Evolutionary conservation across 2,888 invertebrate genomes (phyloP), one percentile per base, ranked within the genome.

Genomic region (Drosophila prolongata): DNA sequence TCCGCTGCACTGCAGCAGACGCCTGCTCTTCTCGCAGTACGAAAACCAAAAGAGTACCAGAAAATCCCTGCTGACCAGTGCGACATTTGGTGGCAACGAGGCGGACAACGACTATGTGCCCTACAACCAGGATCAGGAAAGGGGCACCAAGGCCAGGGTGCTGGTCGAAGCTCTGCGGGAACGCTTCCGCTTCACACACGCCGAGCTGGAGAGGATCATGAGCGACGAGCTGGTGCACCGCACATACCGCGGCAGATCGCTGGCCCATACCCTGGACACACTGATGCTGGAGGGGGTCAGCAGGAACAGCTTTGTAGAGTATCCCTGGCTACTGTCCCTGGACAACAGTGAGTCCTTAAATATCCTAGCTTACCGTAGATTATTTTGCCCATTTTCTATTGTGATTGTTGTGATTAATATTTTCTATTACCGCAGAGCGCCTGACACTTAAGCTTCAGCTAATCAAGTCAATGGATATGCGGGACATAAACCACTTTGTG

Each of bases 401-500:
- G 13, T 8, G 11, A 44, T 24, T 13, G 3, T 11, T 43, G 6
- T 10, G 24, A 37, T 14, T 27, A 6, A 3, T 3, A 8, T 37
- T 4, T 1, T 8, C 57, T 64, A 30, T 19, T 4, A 13, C 11
- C 13, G 6, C 43, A 92, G 93, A 78, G 46, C 77, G 83, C 3
- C 77, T 92, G 16, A 50, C 73, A 6, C 62, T 78, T 0, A 94
- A 94, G 89, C 77, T 92, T 11, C 83, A 90, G 30, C 69, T 94
- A 6, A 82, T 94, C 35, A 84, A 89, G 19, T 76, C 90, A 24
- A 89, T 94, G 69, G 92, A 93, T 57, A 92, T 94, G 57, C 81
- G 87, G 47, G 91, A 92, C 58, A 79, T 93, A 1, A 93, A 94
- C 79, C 93, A 94, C 90, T 93, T 94, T 65, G 78, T 92, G 37